Evolutionary conservation across 1,140 invertebrate genomes (phyloP), one percentile per base, ranked within the genome.

Genomic region (Saxidomus purpurata): DNA sequence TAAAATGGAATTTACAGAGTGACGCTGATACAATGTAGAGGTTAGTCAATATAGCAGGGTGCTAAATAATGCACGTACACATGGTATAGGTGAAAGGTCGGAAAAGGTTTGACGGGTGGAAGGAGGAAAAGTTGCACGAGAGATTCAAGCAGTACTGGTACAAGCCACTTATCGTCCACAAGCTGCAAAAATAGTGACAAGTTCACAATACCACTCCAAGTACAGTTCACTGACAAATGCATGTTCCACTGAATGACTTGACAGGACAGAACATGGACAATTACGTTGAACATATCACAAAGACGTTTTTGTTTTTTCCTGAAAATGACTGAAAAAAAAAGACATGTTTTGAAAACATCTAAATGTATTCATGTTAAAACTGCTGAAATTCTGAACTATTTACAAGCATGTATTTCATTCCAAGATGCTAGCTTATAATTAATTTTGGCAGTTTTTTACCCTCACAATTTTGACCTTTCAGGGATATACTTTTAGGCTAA

Each of bases 21-120:
- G 67, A 71, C 34, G 34, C 36, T 38, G 67, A 3, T 55, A 79
- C 47, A 79, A 52, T 52, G 47, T 79, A 79, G 0, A 79, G 43
- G 47, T 36, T 79, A 49, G 76, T 55, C 22, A 34, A 79, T 79
- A 85, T 76, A 85, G 83, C 83, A 85, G 83, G 83, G 83, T 74
- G 83, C 83, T 55, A 47, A 85, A 47, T 25, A 49, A 84, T 84
- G 83, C 83, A 85, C 28, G 36, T 79, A 79, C 47, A 49, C 15
- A 71, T 71, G 47, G 76, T 36, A 76, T 49, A 67, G 76, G 47
- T 79, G 36, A 52, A 79, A 49, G 76, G 38, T 77, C 74, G 28
- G 38, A 52, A 19, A 25, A 40, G 63, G 63, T 13, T 69, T 25
- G 25, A 43, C 9, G 28, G 40, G 40, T 49, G n/a, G 25, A 19